Percentiles rank a stretch among this genome's conserved stretches.
Evolutionary conservation across 1,140 invertebrate species (phyloP).

Genomic region (Drosophila melanica): DNA sequence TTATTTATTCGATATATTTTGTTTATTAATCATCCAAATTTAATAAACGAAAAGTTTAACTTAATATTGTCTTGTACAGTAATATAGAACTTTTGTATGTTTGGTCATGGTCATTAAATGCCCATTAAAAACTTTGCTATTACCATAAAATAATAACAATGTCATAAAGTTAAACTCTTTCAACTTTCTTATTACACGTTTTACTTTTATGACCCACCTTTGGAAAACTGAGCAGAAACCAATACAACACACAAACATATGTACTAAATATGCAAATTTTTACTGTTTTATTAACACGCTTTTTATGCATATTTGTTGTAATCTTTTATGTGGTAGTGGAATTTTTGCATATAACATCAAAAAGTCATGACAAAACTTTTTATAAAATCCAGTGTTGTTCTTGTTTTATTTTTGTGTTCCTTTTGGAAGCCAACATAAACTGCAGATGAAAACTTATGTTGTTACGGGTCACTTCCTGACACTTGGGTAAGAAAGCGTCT

Average conservation of each 20-base stretch:
- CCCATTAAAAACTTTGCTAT: neutral
- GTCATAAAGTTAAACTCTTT: neutral
- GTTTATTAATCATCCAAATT: too few species aligned
- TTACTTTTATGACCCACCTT: neutral
- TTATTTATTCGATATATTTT: too few species aligned
- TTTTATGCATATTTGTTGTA: constrained; percentile 22
- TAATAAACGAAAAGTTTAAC: too few species aligned
- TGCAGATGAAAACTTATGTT: constrained; percentile 70
- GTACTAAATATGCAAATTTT: constrained; percentile 13
- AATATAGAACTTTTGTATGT: neutral
- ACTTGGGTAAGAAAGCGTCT: constrained; percentile 46
- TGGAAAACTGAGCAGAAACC: neutral
- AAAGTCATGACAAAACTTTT: constrained; percentile 38
- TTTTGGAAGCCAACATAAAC: constrained; percentile 52
- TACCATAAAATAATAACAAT: constrained; percentile 5
- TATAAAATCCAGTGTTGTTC: constrained; percentile 1
- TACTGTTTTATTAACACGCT: constrained; percentile 40
- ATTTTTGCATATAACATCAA: neutral
- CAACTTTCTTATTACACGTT: neutral
- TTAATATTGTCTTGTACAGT: too few species aligned
- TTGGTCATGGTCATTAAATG: neutral
- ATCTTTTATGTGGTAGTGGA: constrained; percentile 18
- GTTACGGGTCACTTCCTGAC: constrained; percentile 61
- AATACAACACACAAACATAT: neutral
- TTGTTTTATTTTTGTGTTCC: neutral